phyloP scores from a whole-genome alignment of 2,113 vertebrate species.

The Perca fluviatilis region DNA sequence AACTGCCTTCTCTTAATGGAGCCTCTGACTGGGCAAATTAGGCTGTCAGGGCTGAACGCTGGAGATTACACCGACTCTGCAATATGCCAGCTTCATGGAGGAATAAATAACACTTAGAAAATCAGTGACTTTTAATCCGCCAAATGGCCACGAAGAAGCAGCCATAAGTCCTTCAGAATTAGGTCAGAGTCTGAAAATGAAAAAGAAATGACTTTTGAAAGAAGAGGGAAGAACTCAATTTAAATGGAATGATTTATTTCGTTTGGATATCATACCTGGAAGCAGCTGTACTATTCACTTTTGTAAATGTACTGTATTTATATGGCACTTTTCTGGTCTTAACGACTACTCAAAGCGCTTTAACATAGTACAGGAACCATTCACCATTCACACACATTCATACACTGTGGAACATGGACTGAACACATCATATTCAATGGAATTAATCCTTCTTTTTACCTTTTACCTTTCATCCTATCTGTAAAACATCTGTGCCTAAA shows the following conservation, averaged over 20 bases:
- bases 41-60: constrained; percentile 29
- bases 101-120: constrained; percentile 57
- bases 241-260: not conserved
- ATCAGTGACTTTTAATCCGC: constrained; percentile 40
- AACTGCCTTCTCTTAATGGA: constrained; percentile 22
- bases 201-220: not conserved
- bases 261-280: not conserved
- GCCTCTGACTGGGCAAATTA: constrained; percentile 44
- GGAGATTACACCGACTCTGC: constrained; percentile 36
- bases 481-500: too few relatives aligned
- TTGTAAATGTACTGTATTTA: too few relatives aligned
- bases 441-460: too few relatives aligned
- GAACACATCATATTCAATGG: too few relatives aligned
- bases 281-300: not conserved
- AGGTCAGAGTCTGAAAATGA: constrained; percentile 13
- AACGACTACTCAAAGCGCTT: too few relatives aligned
- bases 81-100: constrained; percentile 6
- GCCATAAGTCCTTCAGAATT: constrained; percentile 12
- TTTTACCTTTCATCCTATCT: too few relatives aligned
- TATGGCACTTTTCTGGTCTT: too few relatives aligned
- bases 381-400: too few relatives aligned
- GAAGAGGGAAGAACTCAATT: not conserved
- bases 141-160: constrained; percentile 15
- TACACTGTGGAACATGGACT: too few relatives aligned
- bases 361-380: too few relatives aligned